These are phyloP conservation scores for Madoqua kirkii DNA, from an alignment of 2,113 vertebrate species.

Conservation along the genomic window DNA sequence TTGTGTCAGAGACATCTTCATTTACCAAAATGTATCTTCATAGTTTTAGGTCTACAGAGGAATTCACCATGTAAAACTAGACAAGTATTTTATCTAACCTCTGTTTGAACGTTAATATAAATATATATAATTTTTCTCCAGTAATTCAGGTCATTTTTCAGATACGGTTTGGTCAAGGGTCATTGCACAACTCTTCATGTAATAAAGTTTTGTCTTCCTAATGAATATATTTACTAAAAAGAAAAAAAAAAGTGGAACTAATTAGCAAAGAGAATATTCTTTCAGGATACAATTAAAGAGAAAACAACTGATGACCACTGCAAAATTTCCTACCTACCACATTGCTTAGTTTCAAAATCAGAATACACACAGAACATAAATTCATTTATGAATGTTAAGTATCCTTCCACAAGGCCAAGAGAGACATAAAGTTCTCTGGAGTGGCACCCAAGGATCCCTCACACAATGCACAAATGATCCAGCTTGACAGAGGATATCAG, in stretches of 20 bases:
- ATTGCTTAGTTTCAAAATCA: not conserved
- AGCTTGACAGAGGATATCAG: rapidly evolving
- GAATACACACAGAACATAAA: not conserved
- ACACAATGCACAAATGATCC: not conserved
- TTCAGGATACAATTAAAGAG: not conserved
- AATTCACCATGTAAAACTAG: not conserved
- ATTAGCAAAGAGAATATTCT: not conserved
- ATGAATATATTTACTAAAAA: not conserved
- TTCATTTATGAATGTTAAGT: not conserved
- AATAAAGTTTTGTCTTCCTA: not conserved
- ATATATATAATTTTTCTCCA: not conserved
- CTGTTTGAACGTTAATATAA: not conserved
- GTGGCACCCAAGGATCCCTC: rapidly evolving
- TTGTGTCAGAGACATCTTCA: not conserved
- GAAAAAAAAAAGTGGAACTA: not conserved
- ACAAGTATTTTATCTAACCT: not conserved
- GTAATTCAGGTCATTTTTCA: not conserved
- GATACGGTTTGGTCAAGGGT: not conserved
- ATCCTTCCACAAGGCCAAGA: not conserved
- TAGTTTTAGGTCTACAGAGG: not conserved
- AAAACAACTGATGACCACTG: not conserved
- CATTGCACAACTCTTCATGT: not conserved
- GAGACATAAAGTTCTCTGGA: too few species aligned
- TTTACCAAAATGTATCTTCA: not conserved
- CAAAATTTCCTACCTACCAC: not conserved